A percentile compares a stretch with the other conserved stretches of the same genome.
These are phyloP conservation scores for Cynoglossus semilaevis DNA, from an alignment of 2,113 vertebrate species.

Conservation along the genomic window DNA sequence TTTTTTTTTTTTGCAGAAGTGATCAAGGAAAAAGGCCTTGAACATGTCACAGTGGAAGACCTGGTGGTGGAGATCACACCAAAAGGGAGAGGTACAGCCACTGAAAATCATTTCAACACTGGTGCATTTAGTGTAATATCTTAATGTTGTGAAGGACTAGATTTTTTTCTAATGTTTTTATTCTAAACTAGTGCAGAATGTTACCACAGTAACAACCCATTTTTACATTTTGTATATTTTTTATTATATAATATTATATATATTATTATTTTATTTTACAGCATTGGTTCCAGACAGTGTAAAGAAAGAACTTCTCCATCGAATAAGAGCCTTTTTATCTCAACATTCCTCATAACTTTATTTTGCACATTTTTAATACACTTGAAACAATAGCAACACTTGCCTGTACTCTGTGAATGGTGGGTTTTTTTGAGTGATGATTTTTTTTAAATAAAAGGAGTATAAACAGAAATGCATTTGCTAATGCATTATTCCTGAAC, in stretches of 20 bases:
- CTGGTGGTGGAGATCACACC: constrained; percentile 96
- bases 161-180: not conserved
- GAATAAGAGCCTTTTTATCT: constrained; percentile 94
- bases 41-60: constrained; percentile 95
- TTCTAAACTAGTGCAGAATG: too few species aligned
- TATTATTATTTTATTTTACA: constrained; percentile 66
- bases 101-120: not conserved
- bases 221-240: too few species aligned
- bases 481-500: too few species aligned
- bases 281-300: constrained; percentile 97
- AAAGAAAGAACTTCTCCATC: constrained; percentile 96
- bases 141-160: not conserved
- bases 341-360: constrained; percentile 85
- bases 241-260: not conserved
- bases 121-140: not conserved
- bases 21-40: constrained; percentile 96
- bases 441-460: too few species aligned
- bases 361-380: not conserved
- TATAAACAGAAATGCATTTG: too few species aligned
- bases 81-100: constrained; percentile 92
- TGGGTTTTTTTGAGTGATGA: not conserved
- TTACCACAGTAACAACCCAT: too few species aligned
- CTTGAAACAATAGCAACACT: constrained; percentile 8
- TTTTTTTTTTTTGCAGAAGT: constrained; percentile 80
- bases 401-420: constrained; percentile 8